Evolutionary conservation across 2,888 invertebrate genomes (phyloP).

Genomic region (Mactromeris polynyma): DNA sequence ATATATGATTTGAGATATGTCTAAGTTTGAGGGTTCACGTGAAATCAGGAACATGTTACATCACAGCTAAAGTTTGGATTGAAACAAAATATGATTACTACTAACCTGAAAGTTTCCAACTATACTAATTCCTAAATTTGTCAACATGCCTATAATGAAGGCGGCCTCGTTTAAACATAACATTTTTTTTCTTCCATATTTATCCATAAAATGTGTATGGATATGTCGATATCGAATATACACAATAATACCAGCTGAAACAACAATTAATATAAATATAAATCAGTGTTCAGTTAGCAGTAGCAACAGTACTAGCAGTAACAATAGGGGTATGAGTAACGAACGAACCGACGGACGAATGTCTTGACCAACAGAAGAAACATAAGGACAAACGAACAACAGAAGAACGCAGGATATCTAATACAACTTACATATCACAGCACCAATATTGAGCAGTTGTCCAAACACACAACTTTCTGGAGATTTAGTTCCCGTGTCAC

Average conservation of each 20-base stretch:
- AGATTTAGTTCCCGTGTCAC: slow-evolving; percentile 90
- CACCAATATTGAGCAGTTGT: slow-evolving; percentile 91
- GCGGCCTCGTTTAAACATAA: slow-evolving; percentile 88
- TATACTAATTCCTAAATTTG: slow-evolving; percentile 90
- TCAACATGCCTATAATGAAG: slow-evolving; percentile 89
- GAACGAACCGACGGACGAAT: no score
- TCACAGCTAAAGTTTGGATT: no score
- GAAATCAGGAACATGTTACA: no score
- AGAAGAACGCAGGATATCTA: no score
- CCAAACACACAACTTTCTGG: slow-evolving; percentile 94
- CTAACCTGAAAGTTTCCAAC: slow-evolving; percentile 91
- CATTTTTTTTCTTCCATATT: slow-evolving; percentile 47
- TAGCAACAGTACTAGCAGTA: no score
- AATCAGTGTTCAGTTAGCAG: no score
- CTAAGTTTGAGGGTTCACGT: no score
- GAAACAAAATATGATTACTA: neutral
- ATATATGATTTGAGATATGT: no score
- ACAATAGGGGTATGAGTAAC: no score
- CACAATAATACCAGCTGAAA: slow-evolving; percentile 66
- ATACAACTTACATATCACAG: slow-evolving; percentile 90
- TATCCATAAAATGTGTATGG: slow-evolving; percentile 38
- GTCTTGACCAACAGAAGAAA: neutral
- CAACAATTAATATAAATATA: neutral
- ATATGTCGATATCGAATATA: slow-evolving; percentile 74
- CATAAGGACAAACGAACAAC: no score